These are phyloP conservation scores for Podarcis lilfordi DNA, from an alignment of 2,797 vertebrate species.

Conservation along the genomic window DNA sequence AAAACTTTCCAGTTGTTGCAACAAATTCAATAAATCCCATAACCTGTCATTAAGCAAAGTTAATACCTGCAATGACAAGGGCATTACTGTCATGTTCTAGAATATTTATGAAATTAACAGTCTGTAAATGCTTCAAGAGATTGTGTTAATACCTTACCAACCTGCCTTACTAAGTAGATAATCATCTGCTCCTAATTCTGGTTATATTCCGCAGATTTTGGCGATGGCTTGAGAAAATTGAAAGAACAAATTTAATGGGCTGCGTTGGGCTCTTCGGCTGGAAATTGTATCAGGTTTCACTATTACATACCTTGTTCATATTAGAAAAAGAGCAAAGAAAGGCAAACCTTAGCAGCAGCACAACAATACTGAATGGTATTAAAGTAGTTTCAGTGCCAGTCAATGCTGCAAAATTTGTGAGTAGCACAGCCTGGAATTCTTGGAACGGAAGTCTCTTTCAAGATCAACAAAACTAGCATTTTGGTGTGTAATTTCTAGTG, in stretches of 20 bases:
- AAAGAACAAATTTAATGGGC: not conserved
- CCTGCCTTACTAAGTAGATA: not conserved
- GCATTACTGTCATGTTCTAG: not conserved
- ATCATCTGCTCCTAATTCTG: not conserved
- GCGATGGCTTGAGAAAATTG: not conserved
- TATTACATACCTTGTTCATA: not conserved
- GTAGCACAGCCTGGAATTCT: conserved; percentile 25
- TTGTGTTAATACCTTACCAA: not conserved
- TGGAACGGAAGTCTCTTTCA: not conserved
- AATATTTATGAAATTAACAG: not conserved
- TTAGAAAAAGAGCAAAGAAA: not conserved
- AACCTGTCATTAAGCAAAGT: not conserved
- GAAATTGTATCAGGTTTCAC: not conserved
- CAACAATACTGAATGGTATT: not conserved
- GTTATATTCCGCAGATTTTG: not conserved
- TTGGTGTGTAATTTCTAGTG: not conserved
- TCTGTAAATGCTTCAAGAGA: not conserved
- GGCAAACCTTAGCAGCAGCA: not conserved
- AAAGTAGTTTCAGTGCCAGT: not conserved
- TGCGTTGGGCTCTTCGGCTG: not conserved
- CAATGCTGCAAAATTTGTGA: not conserved
- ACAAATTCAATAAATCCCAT: not conserved
- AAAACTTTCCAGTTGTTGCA: not conserved
- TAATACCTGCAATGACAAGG: not conserved
- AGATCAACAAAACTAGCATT: not conserved